Evolutionary conservation across 2,888 invertebrate genomes (phyloP), one percentile per base, ranked within the genome.

Genomic region (Synergus japonicus): DNA sequence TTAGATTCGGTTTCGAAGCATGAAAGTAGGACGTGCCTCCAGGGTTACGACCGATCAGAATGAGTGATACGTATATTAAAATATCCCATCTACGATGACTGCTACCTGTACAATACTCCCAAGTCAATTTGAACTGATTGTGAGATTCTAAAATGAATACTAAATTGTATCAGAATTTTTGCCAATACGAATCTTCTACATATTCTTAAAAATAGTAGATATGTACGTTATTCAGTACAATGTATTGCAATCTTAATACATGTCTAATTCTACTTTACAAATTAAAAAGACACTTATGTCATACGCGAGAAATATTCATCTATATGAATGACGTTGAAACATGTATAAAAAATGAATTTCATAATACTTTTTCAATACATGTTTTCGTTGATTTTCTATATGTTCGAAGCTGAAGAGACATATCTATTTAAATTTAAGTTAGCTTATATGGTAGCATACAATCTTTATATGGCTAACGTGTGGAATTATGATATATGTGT

Each of bases 11-110:
- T 73, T 73, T 73, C 29, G 37, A 41, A 54, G 73, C 49, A 54
- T 49, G 49, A 73, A 73, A 73, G 73, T 73, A 73, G 73, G 73
- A 54, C 73, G 54, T 54, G 49, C 41, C 73, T 73, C 73, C 18
- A 54, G 73, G 73, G 73, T 73, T 73, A 54, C n/a, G 37, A 43
- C 64, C 65, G 65, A 66, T 66, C 43, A 66, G 37, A 66, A 66
- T 66, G 65, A 18, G 41, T 66, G 66, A 43, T 66, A 63, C 63
- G 63, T 63, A 63, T 12, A 63, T 63, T 63, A 29, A 22, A 22
- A 63, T 5, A 22, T 63, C 29, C 29, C 63, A 63, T 29, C 63
- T 18, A 63, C 29, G 29, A 63, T 63, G 12, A 63, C 63, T 63
- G 5, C 37, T 37, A 37, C 5, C 37, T 37, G 5, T 37, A 7